Evolutionary conservation across 2,888 invertebrate species (phyloP), one percentile per base, ranked within the genome.

Genomic region (Phyllotreta cruciferae): DNA sequence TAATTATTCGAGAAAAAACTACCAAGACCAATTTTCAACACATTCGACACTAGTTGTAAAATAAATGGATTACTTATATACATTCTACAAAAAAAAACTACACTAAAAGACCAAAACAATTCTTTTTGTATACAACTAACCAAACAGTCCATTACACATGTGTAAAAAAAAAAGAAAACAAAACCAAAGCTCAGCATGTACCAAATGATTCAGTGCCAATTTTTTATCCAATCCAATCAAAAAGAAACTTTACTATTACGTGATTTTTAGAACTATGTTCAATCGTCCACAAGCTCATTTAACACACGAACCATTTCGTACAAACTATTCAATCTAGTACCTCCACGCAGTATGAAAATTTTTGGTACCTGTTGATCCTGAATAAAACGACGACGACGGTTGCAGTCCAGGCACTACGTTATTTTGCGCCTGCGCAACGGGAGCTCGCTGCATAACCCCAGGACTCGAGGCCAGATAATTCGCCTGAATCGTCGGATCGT

Each of bases 401-500:
- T 83, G 84, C 53, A 83, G 78, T 34, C 81, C 77, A 10, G 83
- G 82, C 39, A 83, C 82, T 11, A 80, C 83, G 73, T 78, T 83
- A 77, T 79, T 82, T 68, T 82, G 82, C 7, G 81, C 78, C 0
- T 79, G 81, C 42, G 79, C 81, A 0, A 85, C 84, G 35, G 84
- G 86, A 75, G 88, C 83, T 68, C 87, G 87, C 60, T 89, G 85
- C 67, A 89, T 83, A 67, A 86, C 87, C 63, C 86, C 87, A 0
- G 88, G 87, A 66, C 85, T 86, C 0, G 66, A 64, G 52, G 86
- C 83, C 75, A 89, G 81, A 79, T 88, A 89, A 73, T 85, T 84
- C 13, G 85, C 80, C 77, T 84, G 85, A 66, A 83, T 80, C n/a
- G 79, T 71, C 10, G 82, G 87, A 80, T 85, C 88, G 74, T 86